Evolutionary conservation across 2,797 vertebrate species (phyloP).

Genomic region (Halcyon leucocephala): DNA sequence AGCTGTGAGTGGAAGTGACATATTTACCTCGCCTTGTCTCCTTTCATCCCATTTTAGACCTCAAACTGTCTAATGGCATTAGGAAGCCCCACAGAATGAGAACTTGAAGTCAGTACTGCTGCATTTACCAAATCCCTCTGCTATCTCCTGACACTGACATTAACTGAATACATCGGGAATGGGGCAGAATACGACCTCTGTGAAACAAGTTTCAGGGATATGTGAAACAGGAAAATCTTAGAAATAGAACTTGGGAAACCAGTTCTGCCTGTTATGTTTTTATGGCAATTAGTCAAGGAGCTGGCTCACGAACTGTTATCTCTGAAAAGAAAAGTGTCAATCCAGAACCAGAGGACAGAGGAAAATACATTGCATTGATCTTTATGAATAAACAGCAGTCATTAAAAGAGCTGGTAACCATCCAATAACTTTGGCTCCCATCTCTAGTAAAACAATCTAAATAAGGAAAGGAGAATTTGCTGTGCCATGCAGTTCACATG

Average conservation of each 20-base stretch:
- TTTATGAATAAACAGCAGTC: neutral
- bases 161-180: neutral
- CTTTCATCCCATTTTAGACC: constrained; percentile 48
- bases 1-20: constrained; percentile 59
- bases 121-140: neutral
- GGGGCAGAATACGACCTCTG: neutral
- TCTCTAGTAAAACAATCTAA: neutral
- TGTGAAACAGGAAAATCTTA: neutral
- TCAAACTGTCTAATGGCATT: constrained; percentile 65
- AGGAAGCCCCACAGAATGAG: constrained; percentile 27
- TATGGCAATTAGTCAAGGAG: neutral
- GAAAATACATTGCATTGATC: neutral
- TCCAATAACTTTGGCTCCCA: neutral
- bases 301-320: neutral
- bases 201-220: neutral
- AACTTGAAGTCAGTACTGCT: constrained; percentile 38
- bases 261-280: neutral
- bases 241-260: neutral
- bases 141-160: neutral
- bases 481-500: neutral
- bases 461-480: constrained; percentile 1
- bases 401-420: neutral
- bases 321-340: neutral
- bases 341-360: neutral
- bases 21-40: constrained; percentile 68